These are phyloP conservation scores for Ceratina japonica DNA, from an alignment of 1,140 invertebrate genomes.

Conservation along the genomic window DNA sequence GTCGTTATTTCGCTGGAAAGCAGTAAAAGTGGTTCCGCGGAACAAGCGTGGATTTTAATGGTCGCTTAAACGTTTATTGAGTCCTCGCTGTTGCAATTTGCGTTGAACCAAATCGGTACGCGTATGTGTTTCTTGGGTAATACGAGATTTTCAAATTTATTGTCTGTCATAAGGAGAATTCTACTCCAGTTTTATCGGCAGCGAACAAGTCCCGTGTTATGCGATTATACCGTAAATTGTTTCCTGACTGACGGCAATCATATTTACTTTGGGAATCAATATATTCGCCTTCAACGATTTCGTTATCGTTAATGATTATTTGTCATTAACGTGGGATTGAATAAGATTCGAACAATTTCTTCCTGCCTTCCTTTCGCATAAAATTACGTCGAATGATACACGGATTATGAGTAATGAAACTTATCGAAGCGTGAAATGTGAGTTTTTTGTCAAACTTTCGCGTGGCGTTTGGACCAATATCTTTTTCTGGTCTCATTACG, in stretches of 20 bases:
- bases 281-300: no score
- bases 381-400: conserved; percentile 23
- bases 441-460: conserved; percentile 49
- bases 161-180: neutral
- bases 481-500: conserved; percentile 56
- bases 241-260: no score
- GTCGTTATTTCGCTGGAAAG: conserved; percentile 27
- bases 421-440: conserved; percentile 58
- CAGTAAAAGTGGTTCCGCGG: neutral
- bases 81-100: neutral
- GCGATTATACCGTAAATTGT: no score
- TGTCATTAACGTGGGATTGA: no score
- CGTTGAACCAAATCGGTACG: neutral
- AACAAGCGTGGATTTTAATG: conserved; percentile 26
- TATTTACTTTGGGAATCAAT: no score
- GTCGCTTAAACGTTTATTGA: neutral
- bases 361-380: neutral
- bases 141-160: neutral
- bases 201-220: no score
- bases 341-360: neutral
- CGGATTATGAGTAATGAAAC: conserved; percentile 40
- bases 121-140: neutral
- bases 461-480: conserved; percentile 42
- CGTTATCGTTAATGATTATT: no score
- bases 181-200: no score